Conservation (phyloP, 2,888 invertebrate species). For the Morpho helenor region DNA sequence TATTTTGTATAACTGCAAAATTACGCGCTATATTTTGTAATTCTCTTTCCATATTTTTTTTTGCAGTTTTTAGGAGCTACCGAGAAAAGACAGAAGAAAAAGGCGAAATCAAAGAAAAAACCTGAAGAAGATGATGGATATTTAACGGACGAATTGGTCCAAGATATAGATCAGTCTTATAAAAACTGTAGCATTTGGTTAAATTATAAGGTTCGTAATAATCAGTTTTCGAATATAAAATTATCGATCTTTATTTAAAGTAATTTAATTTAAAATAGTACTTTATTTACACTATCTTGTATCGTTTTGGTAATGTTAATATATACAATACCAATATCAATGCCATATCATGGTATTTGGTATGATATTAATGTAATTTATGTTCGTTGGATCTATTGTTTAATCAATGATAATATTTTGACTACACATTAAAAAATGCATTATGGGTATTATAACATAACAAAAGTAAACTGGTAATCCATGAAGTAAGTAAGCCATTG, state of each 20-base stretch:
- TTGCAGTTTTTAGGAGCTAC: slow-evolving; percentile 60
- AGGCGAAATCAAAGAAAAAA: slow-evolving; percentile 54
- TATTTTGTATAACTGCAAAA: slow-evolving; percentile 11
- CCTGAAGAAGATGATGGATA: slow-evolving; percentile 66
- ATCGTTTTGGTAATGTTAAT: too few relatives aligned
- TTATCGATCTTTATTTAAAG: too few relatives aligned
- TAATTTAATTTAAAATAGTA: too few relatives aligned
- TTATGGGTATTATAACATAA: too few relatives aligned
- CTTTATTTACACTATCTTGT: too few relatives aligned
- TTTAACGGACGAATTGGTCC: slow-evolving; percentile 57
- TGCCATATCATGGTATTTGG: too few relatives aligned
- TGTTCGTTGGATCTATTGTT: background rate
- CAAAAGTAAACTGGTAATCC: too few relatives aligned
- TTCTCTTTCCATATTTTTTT: slow-evolving; percentile 7
- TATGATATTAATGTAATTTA: too few relatives aligned
- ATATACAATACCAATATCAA: too few relatives aligned
- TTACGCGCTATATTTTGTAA: background rate
- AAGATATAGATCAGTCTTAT: slow-evolving; percentile 49
- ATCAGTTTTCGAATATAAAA: background rate
- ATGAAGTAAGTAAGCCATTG: too few relatives aligned
- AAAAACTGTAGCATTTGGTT: slow-evolving; percentile 58
- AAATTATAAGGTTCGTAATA: slow-evolving; percentile 46
- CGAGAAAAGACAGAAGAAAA: slow-evolving; percentile 63
- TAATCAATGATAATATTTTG: too few relatives aligned
- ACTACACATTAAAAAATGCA: too few relatives aligned